Conservation (phyloP, 1,140 invertebrate species). For the Nomia melanderi region DNA sequence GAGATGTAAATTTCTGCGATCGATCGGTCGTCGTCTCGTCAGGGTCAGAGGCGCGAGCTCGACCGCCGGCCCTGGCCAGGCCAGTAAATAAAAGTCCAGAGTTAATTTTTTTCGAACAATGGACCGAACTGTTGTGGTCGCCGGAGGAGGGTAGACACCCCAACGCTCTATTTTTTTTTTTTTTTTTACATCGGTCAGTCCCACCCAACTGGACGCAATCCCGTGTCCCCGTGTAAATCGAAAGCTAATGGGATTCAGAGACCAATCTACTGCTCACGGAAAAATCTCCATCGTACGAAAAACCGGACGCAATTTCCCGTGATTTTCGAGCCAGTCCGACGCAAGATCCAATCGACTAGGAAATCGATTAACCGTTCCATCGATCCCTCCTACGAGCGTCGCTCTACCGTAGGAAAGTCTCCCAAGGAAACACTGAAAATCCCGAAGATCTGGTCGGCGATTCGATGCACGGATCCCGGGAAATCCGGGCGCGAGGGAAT, state of each 20-base stretch:
- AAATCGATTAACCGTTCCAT: too few species aligned
- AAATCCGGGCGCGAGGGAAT: too few species aligned
- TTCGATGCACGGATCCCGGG: not conserved
- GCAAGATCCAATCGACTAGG: not conserved
- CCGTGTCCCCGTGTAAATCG: slow-evolving; percentile 60
- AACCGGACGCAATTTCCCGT: not conserved
- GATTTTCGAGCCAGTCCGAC: not conserved
- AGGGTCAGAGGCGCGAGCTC: slow-evolving; percentile 40
- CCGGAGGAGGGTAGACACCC: slow-evolving; percentile 53
- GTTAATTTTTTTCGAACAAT: slow-evolving; percentile 69
- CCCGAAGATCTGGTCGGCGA: not conserved
- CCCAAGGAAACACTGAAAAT: too few species aligned
- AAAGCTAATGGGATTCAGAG: slow-evolving; percentile 56
- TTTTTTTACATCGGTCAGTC: slow-evolving; percentile 55
- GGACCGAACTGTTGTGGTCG: slow-evolving; percentile 49
- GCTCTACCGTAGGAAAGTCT: too few species aligned
- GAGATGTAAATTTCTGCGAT: slow-evolving; percentile 43
- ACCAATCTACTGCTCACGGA: not conserved
- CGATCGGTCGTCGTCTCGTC: slow-evolving; percentile 56
- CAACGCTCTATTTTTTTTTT: not conserved
- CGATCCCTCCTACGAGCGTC: too few species aligned
- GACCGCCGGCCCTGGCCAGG: slow-evolving; percentile 19
- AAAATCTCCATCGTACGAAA: not conserved
- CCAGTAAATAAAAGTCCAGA: slow-evolving; percentile 66
- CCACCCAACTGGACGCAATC: slow-evolving; percentile 55